Base-by-base conservation (phyloP, 2,113 vertebrate species). In the Machaerirhynchus nigripectus region DNA sequence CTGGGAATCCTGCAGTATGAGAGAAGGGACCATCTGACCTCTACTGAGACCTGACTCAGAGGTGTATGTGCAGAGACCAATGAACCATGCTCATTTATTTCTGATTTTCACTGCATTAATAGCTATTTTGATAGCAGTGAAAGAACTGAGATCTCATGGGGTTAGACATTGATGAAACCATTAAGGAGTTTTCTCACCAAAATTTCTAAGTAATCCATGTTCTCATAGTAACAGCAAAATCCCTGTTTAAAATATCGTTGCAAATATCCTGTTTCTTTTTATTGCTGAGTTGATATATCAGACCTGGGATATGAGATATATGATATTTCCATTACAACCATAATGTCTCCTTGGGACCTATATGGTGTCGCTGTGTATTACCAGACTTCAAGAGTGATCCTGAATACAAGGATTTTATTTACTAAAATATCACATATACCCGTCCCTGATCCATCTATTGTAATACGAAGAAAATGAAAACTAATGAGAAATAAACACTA, bases 181-280 rank as follows among this genome's bases (percentile, higher is more conserved):
- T 95, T 96, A 85, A 95, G 91, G 82, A 55, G 61, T 93, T 97
- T 97, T 97, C 97, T 97, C 95, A 95, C 92, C 20, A 4, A 93
- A 93, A 93, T 96, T 94, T 95, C 90, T 56, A 49, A 91, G 93
- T 97, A 96, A 97, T 96, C 96, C 95, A 19, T 30, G 96, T 93
- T 96, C 96, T 97, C 97, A 96, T 95, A 96, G 93, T 96, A 96
- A 96, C 84, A 88, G 88, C 75, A 96, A 95, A 97, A 94, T 76
- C 93, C 90, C 91, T 93, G 90, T 84, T 95, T 96, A 95, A 97
- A 95, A 95, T 96, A 95, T 47, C 95, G 94, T 91, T 96, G 92
- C 94, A 97, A 97, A 96, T 93, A 97, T 97, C 95, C 96, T 91
- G 84, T 97, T 97, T 96, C 96, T 94, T 96, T 97, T 96, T 95